Evolutionary conservation across 2,797 vertebrate genomes (phyloP), one percentile per base, ranked within the genome.

Genomic region (Steatocranus sp.): DNA sequence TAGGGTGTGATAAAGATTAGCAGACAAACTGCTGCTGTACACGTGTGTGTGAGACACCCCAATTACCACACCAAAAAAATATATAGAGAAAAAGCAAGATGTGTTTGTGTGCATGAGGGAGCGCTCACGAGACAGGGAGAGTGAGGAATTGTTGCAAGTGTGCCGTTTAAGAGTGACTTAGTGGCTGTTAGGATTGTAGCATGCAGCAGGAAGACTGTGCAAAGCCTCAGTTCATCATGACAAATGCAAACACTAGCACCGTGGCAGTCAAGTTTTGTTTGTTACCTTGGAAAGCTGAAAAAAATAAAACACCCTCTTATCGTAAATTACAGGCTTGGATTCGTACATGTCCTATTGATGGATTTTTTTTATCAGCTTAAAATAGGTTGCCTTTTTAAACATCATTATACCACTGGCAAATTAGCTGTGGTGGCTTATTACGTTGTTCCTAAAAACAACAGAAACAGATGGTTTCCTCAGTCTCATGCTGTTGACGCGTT

Each of bases 111-210:
- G 80, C 8, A 20, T 17, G 76, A 51, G 68, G 38, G 70, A 50
- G 76, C 73, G 43, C 49, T 36, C 61, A 15, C 2, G 54, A 76
- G 82, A 75, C 74, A 48, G 56, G 80, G 27, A 27, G 68, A 78
- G 79, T 80, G 83, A 87, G 23, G 66, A 76, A 85, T 76, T 14
- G 74, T 78, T 41, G 74, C 73, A 90, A 11, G 27, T 81, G 54
- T 81, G 87, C 81, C 63, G 61, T 87, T 89, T 88, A 77, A 77
- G 83, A 88, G 80, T 89, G 92, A 91, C 87, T 90, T 83, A 80
- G 70, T 77, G 84, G 78, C 78, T 86, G 49, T 89, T 88, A 23
- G 41, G 70, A 18, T 48, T 49, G 82, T 63, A 82, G 82, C 79
- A 78, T 30, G 73, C 49, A 82, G 89, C 79, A 76, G 41, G 75